Percentiles rank a stretch among this genome's conserved stretches.
These are phyloP conservation scores for Brenthis hecate DNA, from an alignment of 2,888 invertebrate species.

Conservation along the genomic window DNA sequence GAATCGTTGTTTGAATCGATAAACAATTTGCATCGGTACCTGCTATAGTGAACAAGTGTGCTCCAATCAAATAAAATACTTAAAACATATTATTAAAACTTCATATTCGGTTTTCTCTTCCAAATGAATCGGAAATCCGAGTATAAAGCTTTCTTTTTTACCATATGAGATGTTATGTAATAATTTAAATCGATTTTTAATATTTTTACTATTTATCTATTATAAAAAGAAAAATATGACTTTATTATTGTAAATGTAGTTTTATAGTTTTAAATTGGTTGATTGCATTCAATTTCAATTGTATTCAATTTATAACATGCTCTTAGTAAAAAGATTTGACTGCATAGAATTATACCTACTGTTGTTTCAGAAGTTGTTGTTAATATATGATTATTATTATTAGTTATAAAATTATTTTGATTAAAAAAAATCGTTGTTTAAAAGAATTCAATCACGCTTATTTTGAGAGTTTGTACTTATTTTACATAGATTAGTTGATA, in stretches of 20 bases:
- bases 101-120: no score
- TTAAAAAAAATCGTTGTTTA: neutral
- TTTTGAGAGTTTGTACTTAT: conserved; percentile 7
- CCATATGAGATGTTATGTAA: no score
- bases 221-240: no score
- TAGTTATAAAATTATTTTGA: neutral
- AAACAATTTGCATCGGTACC: conserved; percentile 1
- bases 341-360: conserved; percentile 69
- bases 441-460: conserved; percentile 6
- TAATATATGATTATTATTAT: neutral
- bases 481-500: neutral
- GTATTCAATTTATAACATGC: conserved; percentile 11
- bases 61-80: no score
- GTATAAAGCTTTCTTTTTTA: no score
- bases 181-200: no score
- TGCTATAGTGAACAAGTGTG: neutral
- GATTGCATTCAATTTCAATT: neutral
- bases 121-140: no score
- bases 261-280: neutral
- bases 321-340: conserved; percentile 71
- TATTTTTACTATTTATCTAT: no score
- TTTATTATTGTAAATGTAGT: neutral
- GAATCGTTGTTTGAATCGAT: conserved; percentile 16
- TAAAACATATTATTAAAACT: no score
- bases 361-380: conserved; percentile 15